These are phyloP conservation scores for Asteroscopus sphinx DNA, from an alignment of 2,888 invertebrate genomes.

Conservation along the genomic window DNA sequence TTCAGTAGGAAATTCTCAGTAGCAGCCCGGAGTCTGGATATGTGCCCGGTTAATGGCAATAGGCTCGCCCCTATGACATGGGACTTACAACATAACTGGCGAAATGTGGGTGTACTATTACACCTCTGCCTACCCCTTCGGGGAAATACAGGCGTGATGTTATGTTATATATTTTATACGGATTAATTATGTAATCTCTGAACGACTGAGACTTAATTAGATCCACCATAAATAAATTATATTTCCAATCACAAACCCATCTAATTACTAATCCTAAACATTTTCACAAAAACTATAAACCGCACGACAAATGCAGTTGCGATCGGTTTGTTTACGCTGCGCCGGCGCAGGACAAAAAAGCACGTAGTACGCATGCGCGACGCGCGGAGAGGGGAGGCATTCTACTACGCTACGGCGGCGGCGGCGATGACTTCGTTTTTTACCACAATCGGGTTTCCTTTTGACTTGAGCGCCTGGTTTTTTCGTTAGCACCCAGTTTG, in stretches of 20 bases:
- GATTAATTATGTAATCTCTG: no score
- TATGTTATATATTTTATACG: no score
- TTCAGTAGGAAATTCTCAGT: no score
- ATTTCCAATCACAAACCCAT: neutral
- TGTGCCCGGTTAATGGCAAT: no score
- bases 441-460: constrained; percentile 81
- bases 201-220: neutral
- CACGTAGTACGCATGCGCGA: constrained; percentile 79
- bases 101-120: no score
- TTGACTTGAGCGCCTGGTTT: constrained; percentile 80
- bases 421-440: constrained; percentile 71
- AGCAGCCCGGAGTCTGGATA: no score
- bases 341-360: constrained; percentile 68
- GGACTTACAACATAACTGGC: no score
- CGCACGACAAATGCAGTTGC: constrained; percentile 71
- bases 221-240: neutral
- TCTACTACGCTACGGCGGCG: constrained; percentile 78
- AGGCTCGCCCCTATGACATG: no score
- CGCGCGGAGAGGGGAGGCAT: constrained; percentile 61
- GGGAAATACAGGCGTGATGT: no score
- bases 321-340: constrained; percentile 55
- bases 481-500: constrained; percentile 84
- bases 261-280: constrained; percentile 35
- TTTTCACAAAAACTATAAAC: constrained; percentile 44
- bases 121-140: no score